These are phyloP conservation scores for Achatina immaculata DNA, from an alignment of 1,140 invertebrate species.

Conservation along the genomic window DNA sequence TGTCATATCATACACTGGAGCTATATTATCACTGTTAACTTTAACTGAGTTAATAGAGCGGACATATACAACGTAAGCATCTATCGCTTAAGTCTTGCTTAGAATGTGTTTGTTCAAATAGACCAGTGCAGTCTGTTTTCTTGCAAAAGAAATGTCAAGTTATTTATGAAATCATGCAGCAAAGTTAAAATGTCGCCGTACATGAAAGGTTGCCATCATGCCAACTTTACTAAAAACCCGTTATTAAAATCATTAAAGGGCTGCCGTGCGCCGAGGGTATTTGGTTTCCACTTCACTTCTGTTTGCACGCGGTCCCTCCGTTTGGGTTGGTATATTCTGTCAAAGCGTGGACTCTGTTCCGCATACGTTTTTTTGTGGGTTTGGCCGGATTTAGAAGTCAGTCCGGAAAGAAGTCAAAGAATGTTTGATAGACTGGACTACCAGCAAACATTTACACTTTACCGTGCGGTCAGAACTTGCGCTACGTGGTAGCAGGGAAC, in stretches of 20 bases:
- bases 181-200: too few relatives aligned
- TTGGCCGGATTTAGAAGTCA: slow-evolving; percentile 3
- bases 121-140: too few relatives aligned
- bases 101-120: too few relatives aligned
- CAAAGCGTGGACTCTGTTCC: background rate
- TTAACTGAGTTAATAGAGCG: background rate
- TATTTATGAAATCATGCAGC: too few relatives aligned
- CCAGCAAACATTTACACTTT: background rate
- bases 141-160: too few relatives aligned
- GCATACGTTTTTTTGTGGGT: background rate
- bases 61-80: background rate
- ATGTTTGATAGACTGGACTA: background rate
- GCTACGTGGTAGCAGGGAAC: too few relatives aligned
- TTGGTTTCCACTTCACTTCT: background rate
- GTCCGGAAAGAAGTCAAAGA: background rate
- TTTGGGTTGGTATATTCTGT: slow-evolving; percentile 6
- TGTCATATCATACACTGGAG: too few relatives aligned
- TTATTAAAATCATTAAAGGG: background rate
- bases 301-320: background rate
- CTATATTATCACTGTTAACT: background rate
- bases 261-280: slow-evolving; percentile 4
- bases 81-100: too few relatives aligned
- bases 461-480: too few relatives aligned
- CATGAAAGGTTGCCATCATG: background rate
- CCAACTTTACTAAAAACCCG: background rate